These are phyloP conservation scores for Tenebrio molitor DNA, from an alignment of 1,140 invertebrate species.

Conservation along the genomic window DNA sequence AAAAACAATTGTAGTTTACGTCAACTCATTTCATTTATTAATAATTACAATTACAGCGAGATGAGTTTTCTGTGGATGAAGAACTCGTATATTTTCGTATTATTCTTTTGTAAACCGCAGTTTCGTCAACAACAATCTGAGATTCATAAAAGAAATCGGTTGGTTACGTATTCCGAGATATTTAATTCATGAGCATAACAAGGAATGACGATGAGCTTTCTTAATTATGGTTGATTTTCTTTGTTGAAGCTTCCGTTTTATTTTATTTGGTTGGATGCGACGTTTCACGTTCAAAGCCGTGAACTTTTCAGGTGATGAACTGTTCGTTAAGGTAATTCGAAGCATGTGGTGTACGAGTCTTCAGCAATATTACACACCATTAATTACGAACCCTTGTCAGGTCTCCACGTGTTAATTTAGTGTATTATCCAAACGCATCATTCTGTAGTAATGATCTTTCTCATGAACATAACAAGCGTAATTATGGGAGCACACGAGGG, in stretches of 20 bases:
- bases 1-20: too few species aligned
- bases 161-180: conserved; percentile 15
- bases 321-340: conserved; percentile 38
- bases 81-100: background rate
- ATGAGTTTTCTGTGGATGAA: background rate
- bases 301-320: conserved; percentile 27
- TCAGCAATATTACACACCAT: conserved; percentile 43
- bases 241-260: conserved; percentile 24
- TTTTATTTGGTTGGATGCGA: conserved; percentile 5
- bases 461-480: conserved; percentile 20
- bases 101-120: background rate
- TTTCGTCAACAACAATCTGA: background rate
- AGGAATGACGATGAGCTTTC: conserved; percentile 33
- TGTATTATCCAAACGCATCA: conserved; percentile 40
- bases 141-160: conserved; percentile 10
- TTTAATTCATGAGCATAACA: conserved; percentile 33
- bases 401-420: conserved; percentile 43
- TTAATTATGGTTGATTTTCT: conserved; percentile 17
- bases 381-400: conserved; percentile 45
- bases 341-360: conserved; percentile 37
- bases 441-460: conserved; percentile 31
- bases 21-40: too few species aligned
- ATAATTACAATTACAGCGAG: background rate
- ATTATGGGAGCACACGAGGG: conserved; percentile 8
- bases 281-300: background rate